Evolutionary conservation across 2,888 invertebrate genomes (phyloP).

Genomic region (Drosophila pegasa): DNA sequence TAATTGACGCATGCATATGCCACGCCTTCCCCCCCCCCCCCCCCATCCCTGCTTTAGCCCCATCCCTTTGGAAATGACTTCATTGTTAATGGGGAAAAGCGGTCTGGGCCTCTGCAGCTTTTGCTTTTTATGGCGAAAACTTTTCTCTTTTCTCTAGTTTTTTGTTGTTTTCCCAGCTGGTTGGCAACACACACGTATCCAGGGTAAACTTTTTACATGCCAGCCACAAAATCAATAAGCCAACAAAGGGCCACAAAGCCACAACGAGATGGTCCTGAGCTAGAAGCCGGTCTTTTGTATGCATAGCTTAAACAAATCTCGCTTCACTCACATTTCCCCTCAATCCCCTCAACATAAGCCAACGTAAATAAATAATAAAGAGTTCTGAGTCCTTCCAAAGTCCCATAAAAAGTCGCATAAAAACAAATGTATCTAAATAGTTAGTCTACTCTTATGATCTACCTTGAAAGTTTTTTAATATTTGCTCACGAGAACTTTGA

Average conservation of each 20-base stretch:
- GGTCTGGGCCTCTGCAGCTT: constrained; percentile 13
- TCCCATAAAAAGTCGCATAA: not conserved
- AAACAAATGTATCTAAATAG: not conserved
- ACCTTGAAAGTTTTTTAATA: not conserved
- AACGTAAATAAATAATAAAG: not conserved
- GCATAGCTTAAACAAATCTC: not conserved
- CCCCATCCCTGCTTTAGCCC: not conserved
- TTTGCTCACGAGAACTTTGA: not conserved
- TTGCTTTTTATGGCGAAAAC: constrained; percentile 33
- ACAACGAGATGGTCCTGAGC: constrained; percentile 6
- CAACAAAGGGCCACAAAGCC: constrained; percentile 9
- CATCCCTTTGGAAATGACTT: constrained; percentile 39
- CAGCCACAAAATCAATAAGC: constrained; percentile 51
- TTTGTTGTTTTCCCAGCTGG: constrained; percentile 25
- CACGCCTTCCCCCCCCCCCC: not conserved
- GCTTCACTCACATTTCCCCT: not conserved
- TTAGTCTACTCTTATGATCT: not conserved
- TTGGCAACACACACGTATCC: constrained; percentile 48
- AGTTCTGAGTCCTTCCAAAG: not conserved
- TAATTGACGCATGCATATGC: constrained; percentile 17
- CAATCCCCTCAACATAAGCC: too few relatives aligned
- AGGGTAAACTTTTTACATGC: constrained; percentile 54
- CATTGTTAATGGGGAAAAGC: constrained; percentile 44
- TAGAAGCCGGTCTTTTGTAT: not conserved
- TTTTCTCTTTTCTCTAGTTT: constrained; percentile 14